Base-by-base conservation (phyloP, 2,797 vertebrate species). In the Erpetoichthys calabaricus region DNA sequence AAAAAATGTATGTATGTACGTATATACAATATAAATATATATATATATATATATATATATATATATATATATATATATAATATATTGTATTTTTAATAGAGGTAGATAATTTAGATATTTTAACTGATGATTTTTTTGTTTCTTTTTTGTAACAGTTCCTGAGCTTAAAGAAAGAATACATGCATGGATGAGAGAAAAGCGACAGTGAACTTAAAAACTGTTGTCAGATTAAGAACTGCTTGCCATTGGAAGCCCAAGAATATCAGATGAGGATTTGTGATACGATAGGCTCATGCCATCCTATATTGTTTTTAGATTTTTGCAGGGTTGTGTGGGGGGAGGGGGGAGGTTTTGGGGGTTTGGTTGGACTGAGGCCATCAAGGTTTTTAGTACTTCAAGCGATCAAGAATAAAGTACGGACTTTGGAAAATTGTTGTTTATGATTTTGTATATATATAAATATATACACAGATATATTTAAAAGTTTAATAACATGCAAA, bases 111-210 rank as follows among this genome's bases (percentile, higher is more conserved):
- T 25, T 25, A 25, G 25, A 25, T 25, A 25, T 25, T 25, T 25
- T 25, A 25, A 25, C 25, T 25, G 25, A 25, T 25, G 25, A 25
- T 25, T 7, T 50, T 50, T 50, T 50, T 50, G 8, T 7, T 50
- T 50, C 7, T 50, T 50, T 7, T 60, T 1, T 42, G 62, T 7
- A 58, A n/a, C 77, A 99, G 96, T 98, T 77, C 93, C 96, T 68
- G 93, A 93, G 68, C 80, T 99, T 60, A 98, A 95, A 75, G 93
- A 95, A 66, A 89, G 91, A 70, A 99, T 99, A 72, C 90, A 97
- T 3, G 75, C 88, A 47, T 99, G 96, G 96, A 99, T 98, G 95
- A 86, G 88, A 75, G 91, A 91, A 77, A 99, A 99, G 70, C 96
- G 86, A 65, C 80, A 79, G 78, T 71, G 72, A 78, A 63, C 51